Base-by-base conservation (phyloP, 2,888 invertebrate genomes). In the Hirudinaria manillensis region DNA sequence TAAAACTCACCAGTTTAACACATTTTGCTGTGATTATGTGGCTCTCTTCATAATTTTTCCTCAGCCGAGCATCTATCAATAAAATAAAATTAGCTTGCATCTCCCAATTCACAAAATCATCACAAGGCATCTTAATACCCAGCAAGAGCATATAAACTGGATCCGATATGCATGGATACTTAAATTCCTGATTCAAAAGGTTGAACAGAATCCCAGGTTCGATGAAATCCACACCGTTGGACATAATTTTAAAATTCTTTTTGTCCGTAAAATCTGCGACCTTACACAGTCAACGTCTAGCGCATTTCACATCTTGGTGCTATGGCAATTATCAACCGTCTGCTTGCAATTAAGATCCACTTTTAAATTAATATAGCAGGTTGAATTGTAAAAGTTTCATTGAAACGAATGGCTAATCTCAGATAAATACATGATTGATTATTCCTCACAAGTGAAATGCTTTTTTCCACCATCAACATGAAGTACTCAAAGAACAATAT, bases 21-120 rank as follows among this genome's bases (percentile, higher is more conserved):
- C 82, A 82, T 75, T 83, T 85, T 4, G 85, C 82, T 53, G 83
- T 84, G n/a, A 85, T 80, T 55, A 85, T 81, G 81, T 85, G 85
- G 77, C 84, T 84, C 80, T 85, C 85, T 79, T 83, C 82, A 77
- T 84, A 85, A 70, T 84, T 84, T 79, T 81, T 78, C 70, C 82
- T 82, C 32, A 80, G 80, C 77, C 85, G 80, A 29, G 84, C 82
- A 84, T 85, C 85, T 84, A 80, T 32, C 81, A 83, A 24, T 36
- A 38, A 16, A 38, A 24, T 61, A 61, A 61, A 61, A 61, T 16
- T 27, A 21, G 6, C 21, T 13, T 53, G 53, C 53, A 53, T 61
- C 61, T 21, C 13, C 13, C 61, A 68, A 32, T 10, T 68, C n/a
- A 32, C 32, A 29, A n/a, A n/a, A n/a, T 45, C 45, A 45, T 45